Evolutionary conservation across 2,113 vertebrate species (phyloP).

Genomic region (Dasyurus viverrinus): DNA sequence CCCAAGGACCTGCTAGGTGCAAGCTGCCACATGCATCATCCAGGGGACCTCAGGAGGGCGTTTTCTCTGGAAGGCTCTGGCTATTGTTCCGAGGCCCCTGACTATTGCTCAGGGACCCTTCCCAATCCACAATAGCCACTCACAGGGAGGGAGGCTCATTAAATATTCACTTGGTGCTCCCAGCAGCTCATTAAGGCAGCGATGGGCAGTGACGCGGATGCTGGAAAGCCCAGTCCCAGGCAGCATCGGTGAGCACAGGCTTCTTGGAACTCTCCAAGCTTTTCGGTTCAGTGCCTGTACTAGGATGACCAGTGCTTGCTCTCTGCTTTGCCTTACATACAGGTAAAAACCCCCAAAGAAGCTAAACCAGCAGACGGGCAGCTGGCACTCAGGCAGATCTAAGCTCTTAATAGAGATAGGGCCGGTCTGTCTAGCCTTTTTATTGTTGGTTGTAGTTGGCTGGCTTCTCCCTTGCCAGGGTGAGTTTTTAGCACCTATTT

Average conservation of each 20-base stretch:
- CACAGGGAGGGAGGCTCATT: constrained; percentile 86
- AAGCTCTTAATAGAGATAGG: background rate
- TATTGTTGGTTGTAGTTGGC: background rate
- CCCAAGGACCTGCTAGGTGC: constrained; percentile 64
- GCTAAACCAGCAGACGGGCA: constrained; percentile 5
- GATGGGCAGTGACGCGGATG: constrained; percentile 84
- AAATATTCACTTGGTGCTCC: constrained; percentile 90
- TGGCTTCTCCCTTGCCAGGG: background rate
- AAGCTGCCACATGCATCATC: constrained; percentile 68
- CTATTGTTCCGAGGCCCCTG: constrained; percentile 79
- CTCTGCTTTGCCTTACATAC: constrained; percentile 92
- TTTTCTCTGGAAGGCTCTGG: constrained; percentile 43
- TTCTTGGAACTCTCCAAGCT: constrained; percentile 81
- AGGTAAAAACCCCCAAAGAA: constrained; percentile 84
- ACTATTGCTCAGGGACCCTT: constrained; percentile 85
- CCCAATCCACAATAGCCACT: constrained; percentile 86
- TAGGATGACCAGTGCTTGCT: constrained; percentile 92
- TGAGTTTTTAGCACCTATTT: constrained; percentile 53
- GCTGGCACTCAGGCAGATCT: constrained; percentile 24
- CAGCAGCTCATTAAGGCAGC: constrained; percentile 89
- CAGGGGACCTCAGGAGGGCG: constrained; percentile 62
- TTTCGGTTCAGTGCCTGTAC: constrained; percentile 83
- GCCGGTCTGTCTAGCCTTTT: background rate
- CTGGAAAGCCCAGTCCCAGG: constrained; percentile 84
- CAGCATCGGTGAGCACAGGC: constrained; percentile 84